Evolutionary conservation across 2,888 invertebrate genomes (phyloP), one percentile per base, ranked within the genome.

Genomic region (Frankliniella fusca): DNA sequence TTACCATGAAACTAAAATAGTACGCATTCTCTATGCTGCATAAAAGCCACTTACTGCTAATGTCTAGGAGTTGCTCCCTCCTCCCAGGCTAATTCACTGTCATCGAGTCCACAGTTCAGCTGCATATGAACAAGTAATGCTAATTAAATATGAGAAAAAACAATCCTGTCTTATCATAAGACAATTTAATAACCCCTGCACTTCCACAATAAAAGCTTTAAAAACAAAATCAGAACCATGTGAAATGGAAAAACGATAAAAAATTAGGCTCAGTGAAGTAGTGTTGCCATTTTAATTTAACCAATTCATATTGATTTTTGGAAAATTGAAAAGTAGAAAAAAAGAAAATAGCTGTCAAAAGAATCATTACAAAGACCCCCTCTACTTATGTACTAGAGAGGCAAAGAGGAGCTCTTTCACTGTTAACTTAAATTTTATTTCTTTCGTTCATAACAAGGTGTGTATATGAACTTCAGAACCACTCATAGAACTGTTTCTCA

Each of bases 11-110:
- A 12, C 70, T 76, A 76, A 27, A 76, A 27, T 76, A 23, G 12
- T 27, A 76, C 27, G 70, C 70, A 76, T 23, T 76, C 5, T n/a
- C 70, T 76, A 11, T 76, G 70, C 70, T 76, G 70, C 27, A 27
- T 76, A 23, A 23, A 12, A 76, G 70, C 70, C 70, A 76, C 70
- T 76, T 76, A 76, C 70, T 76, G 70, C 70, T 76, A 76, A 76
- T 76, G 70, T 76, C 70, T 76, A 76, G 70, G 70, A 76, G 70
- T 76, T 8, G 70, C 70, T 76, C 27, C 70, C 70, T 76, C 70
- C 70, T 76, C 70, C 70, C 70, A 76, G 70, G 70, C 70, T 76
- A 76, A 76, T 76, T 76, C 70, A 76, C 70, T 76, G 70, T 76
- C 70, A 76, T 76, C 70, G 70, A 76, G 70, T 76, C 70, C 70